Percentiles rank a stretch among this genome's conserved stretches.
Conservation (phyloP, 1,140 invertebrate species). For the Saccostrea glomerata region DNA sequence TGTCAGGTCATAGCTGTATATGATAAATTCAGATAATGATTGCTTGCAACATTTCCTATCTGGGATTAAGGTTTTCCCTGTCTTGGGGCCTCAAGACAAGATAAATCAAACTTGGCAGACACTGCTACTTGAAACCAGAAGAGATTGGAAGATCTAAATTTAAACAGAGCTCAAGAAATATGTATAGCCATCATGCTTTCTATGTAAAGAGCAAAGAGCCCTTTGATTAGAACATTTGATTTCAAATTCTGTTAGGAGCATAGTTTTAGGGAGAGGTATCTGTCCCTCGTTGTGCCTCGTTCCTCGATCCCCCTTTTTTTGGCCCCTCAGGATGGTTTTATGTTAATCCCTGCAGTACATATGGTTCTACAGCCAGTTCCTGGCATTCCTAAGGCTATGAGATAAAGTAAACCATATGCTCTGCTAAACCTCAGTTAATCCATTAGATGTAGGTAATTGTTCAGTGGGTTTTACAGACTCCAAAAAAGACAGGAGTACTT, state of each 20-base stretch:
- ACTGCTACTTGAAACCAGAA: conserved; percentile 22
- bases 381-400: neutral
- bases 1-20: neutral
- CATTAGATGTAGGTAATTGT: conserved; percentile 25
- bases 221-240: conserved; percentile 21
- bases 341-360: conserved; percentile 8
- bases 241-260: neutral
- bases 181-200: neutral
- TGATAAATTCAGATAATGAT: conserved; percentile 20
- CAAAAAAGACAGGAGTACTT: neutral
- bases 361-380: conserved; percentile 4
- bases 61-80: neutral
- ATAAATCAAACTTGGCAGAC: conserved; percentile 33
- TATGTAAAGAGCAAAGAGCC: neutral
- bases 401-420: conserved; percentile 36
- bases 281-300: neutral
- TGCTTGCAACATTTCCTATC: neutral
- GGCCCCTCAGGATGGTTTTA: neutral
- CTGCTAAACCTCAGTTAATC: conserved; percentile 18
- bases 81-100: conserved; percentile 13
- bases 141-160: conserved; percentile 22
- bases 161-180: conserved; percentile 3
- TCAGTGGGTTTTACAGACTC: neutral
- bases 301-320: neutral
- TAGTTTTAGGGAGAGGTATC: neutral